phyloP scores from a whole-genome alignment of 2,113 vertebrate genomes.

The Tonatia bakeri region DNA sequence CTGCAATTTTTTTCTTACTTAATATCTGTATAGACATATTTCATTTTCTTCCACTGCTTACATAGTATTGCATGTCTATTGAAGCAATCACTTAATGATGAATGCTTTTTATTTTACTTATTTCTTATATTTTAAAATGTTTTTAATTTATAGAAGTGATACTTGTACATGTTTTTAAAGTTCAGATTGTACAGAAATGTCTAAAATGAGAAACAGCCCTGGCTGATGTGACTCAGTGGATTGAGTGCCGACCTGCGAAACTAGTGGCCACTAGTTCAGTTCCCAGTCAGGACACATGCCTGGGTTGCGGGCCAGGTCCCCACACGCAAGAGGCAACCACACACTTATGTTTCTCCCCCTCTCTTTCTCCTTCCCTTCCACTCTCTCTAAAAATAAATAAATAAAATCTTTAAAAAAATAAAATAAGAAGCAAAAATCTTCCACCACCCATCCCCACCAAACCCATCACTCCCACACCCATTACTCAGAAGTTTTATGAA shows the following conservation, averaged over 20 bases:
- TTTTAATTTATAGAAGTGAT: neutral
- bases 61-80: neutral
- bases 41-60: neutral
- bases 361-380: too few relatives aligned
- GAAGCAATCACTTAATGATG: neutral
- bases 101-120: neutral
- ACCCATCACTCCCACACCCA: neutral
- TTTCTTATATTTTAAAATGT: neutral
- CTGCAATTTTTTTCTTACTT: neutral
- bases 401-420: neutral
- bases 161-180: neutral
- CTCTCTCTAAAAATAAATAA: too few relatives aligned
- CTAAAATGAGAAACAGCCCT: neutral
- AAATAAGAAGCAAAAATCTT: constrained; percentile 14
- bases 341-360: too few relatives aligned
- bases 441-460: neutral
- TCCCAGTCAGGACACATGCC: too few relatives aligned
- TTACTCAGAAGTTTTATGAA: neutral
- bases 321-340: too few relatives aligned
- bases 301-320: too few relatives aligned
- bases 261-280: too few relatives aligned
- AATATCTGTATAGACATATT: neutral
- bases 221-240: too few relatives aligned
- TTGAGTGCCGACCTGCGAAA: too few relatives aligned
- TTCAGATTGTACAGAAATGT: neutral